Percentiles rank a stretch among this genome's conserved stretches.
These are phyloP conservation scores for Sarcophaga rosellei DNA, from an alignment of 2,888 invertebrate species.

Conservation along the genomic window DNA sequence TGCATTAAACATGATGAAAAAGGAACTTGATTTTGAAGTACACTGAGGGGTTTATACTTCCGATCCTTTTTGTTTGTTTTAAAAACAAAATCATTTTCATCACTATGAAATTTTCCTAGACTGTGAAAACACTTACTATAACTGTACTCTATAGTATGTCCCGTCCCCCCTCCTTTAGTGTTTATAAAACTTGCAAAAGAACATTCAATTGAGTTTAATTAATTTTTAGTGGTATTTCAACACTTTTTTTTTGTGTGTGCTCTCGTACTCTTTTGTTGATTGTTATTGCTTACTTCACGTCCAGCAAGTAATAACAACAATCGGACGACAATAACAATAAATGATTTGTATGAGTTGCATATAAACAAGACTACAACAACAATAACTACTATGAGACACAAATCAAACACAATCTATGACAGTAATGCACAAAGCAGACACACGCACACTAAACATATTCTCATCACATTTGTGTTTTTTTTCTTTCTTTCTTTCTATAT, in stretches of 20 bases:
- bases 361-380: slow-evolving; percentile 2
- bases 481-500: neutral
- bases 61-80: no score
- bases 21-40: no score
- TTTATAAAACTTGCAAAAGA: slow-evolving; percentile 26
- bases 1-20: no score
- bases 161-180: no score
- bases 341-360: slow-evolving; percentile 4
- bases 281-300: neutral
- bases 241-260: slow-evolving; percentile 37
- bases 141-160: no score
- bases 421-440: neutral
- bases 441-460: neutral
- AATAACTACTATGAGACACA: neutral
- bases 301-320: slow-evolving; percentile 4
- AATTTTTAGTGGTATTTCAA: slow-evolving; percentile 62
- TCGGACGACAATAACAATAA: neutral
- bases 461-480: neutral
- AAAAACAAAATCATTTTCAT: no score
- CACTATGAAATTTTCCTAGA: no score
- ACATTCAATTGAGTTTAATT: slow-evolving; percentile 67
- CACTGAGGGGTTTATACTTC: no score
- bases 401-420: neutral
- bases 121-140: no score
- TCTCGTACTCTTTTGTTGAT: neutral